Evolutionary conservation across 2,113 vertebrate genomes (phyloP).

Genomic region (rabbit (Oryctolagus cuniculus)): DNA sequence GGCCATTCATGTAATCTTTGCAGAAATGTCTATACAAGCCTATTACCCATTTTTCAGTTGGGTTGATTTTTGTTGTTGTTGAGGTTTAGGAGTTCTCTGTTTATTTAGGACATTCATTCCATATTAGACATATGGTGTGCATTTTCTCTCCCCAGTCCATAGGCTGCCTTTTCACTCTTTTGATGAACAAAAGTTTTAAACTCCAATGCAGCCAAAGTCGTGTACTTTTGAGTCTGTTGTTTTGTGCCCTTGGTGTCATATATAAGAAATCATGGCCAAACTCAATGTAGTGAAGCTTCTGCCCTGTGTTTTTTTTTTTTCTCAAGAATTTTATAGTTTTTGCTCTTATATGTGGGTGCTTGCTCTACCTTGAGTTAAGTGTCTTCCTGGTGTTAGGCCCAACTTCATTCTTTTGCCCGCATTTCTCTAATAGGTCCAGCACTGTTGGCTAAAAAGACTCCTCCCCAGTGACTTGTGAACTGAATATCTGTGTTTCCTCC

Average conservation of each 20-base stretch:
- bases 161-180: neutral
- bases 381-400: neutral
- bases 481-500: neutral
- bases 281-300: neutral
- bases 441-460: constrained; percentile 1
- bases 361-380: constrained; percentile 15
- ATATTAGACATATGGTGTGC: neutral
- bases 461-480: neutral
- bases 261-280: neutral
- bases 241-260: neutral
- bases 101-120: neutral
- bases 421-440: neutral
- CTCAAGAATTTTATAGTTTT: constrained; percentile 22
- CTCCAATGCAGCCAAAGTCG: neutral
- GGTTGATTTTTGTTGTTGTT: constrained; percentile 6
- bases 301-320: neutral
- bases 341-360: neutral
- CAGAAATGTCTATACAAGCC: neutral
- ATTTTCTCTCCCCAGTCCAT: neutral
- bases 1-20: neutral
- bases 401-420: neutral
- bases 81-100: neutral
- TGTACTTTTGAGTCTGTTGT: neutral
- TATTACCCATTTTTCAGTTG: neutral
- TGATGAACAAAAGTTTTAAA: neutral